These are phyloP conservation scores for Drosophila neonasuta DNA, from an alignment of 2,888 invertebrate species.

Conservation along the genomic window DNA sequence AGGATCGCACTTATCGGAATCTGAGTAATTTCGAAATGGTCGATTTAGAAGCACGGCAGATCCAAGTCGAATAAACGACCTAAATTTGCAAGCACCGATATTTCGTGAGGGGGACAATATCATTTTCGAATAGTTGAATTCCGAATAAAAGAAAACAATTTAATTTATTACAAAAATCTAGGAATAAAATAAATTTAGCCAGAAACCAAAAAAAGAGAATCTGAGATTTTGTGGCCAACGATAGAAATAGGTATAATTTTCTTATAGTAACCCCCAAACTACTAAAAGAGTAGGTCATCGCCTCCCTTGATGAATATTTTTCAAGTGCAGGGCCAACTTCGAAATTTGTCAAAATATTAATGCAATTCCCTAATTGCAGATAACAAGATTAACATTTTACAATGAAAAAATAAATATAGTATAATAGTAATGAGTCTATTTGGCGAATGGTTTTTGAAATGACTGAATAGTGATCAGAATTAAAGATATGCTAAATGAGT, in stretches of 20 bases:
- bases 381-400: too few relatives aligned
- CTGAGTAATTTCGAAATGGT: constrained; percentile 20
- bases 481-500: too few relatives aligned
- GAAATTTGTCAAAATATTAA: too few relatives aligned
- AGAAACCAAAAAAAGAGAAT: constrained; percentile 3
- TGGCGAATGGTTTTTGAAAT: too few relatives aligned
- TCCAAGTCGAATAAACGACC: not conserved
- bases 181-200: not conserved
- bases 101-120: not conserved
- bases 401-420: too few relatives aligned
- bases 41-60: not conserved
- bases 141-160: not conserved
- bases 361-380: too few relatives aligned
- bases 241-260: not conserved
- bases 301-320: not conserved
- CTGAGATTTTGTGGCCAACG: not conserved
- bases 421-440: too few relatives aligned
- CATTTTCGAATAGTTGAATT: constrained; percentile 5
- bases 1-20: constrained; percentile 7
- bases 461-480: too few relatives aligned
- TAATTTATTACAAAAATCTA: not conserved
- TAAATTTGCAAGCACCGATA: not conserved
- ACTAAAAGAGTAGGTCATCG: not conserved
- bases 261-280: not conserved
- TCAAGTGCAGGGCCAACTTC: not conserved